These are phyloP conservation scores for Okapia johnstoni DNA, from an alignment of 2,113 vertebrate genomes.

Conservation along the genomic window DNA sequence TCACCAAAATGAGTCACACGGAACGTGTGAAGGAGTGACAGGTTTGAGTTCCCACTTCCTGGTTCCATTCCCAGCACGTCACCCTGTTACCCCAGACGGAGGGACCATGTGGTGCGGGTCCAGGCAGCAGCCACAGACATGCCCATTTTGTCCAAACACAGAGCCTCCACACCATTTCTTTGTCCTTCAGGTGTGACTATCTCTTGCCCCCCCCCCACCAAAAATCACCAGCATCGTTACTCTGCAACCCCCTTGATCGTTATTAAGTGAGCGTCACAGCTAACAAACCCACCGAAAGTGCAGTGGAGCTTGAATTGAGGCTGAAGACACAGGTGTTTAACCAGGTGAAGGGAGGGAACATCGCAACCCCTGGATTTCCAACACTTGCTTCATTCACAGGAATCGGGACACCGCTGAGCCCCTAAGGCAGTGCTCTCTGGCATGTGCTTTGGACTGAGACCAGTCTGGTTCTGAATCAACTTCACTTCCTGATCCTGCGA, in stretches of 20 bases:
- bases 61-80: background rate
- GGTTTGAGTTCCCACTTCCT: conserved; percentile 51
- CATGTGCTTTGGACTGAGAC: background rate
- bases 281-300: conserved; percentile 25
- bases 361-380: background rate
- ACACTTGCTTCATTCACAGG: background rate
- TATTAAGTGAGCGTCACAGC: background rate
- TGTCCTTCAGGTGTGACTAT: background rate
- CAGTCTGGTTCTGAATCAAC: background rate
- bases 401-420: background rate
- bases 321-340: background rate
- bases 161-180: background rate
- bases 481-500: background rate
- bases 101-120: fast-evolving
- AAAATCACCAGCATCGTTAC: background rate
- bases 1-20: conserved; percentile 57
- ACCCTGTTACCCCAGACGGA: background rate
- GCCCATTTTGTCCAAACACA: background rate
- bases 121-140: background rate
- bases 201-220: background rate
- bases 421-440: background rate
- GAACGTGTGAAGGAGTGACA: conserved; percentile 32
- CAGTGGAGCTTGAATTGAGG: background rate
- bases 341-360: background rate
- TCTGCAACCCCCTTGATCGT: fast-evolving